These are phyloP conservation scores for Macroglossus sobrinus DNA, from an alignment of 2,113 vertebrate genomes.

Conservation along the genomic window DNA sequence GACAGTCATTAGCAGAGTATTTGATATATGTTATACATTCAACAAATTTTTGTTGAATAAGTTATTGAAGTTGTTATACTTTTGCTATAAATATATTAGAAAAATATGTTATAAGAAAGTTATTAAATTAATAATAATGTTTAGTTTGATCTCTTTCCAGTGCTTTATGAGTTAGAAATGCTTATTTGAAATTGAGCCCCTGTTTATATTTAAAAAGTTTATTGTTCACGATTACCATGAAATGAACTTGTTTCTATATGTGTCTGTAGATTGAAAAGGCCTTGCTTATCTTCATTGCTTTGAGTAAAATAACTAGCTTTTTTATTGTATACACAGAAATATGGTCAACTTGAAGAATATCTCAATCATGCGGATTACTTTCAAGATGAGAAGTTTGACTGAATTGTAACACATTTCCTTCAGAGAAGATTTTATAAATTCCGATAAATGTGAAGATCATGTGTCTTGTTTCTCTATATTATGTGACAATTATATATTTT, in stretches of 20 bases:
- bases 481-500: slow-evolving; percentile 51
- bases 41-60: background rate
- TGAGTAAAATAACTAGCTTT: slow-evolving; percentile 60
- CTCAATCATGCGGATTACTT: slow-evolving; percentile 86
- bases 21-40: background rate
- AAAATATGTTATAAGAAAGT: background rate
- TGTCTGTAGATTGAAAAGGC: slow-evolving; percentile 27
- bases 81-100: background rate
- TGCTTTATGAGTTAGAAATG: slow-evolving; percentile 30
- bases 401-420: slow-evolving; percentile 57
- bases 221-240: background rate
- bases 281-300: background rate
- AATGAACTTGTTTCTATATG: background rate
- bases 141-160: background rate
- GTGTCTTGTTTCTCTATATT: slow-evolving; percentile 27
- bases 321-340: slow-evolving; percentile 83
- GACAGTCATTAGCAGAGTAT: background rate
- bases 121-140: background rate
- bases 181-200: slow-evolving; percentile 23
- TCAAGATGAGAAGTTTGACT: slow-evolving; percentile 88
- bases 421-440: slow-evolving; percentile 63
- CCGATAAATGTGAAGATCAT: slow-evolving; percentile 55
- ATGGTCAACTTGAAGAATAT: slow-evolving; percentile 79
- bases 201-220: slow-evolving; percentile 22
- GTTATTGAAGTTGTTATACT: slow-evolving; percentile 16